Conservation (phyloP, 2,888 invertebrate genomes). For the Noctua janthina region DNA sequence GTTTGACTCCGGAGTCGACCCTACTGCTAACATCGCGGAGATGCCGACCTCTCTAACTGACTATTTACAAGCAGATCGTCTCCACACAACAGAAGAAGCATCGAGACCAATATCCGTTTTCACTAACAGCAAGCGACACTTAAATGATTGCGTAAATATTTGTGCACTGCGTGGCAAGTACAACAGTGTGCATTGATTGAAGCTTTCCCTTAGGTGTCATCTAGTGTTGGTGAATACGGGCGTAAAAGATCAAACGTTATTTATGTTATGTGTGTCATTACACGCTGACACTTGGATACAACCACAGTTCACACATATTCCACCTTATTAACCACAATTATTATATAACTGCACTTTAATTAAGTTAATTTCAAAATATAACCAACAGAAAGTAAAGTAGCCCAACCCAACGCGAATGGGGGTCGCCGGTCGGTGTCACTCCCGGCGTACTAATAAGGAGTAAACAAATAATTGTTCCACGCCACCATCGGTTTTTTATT, state of each 20-base stretch:
- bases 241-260: background rate
- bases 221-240: no score
- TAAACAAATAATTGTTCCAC: slow-evolving; percentile 68
- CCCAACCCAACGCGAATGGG: slow-evolving; percentile 26
- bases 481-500: slow-evolving; percentile 49
- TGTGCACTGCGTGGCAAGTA: background rate
- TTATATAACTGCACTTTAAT: slow-evolving; percentile 15
- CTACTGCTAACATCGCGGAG: background rate
- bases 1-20: background rate
- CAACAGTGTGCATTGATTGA: background rate
- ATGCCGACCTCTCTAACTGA: background rate
- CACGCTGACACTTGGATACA: background rate
- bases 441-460: slow-evolving; percentile 54
- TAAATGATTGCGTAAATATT: background rate
- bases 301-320: slow-evolving; percentile 19
- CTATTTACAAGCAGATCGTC: background rate
- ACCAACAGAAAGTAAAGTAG: slow-evolving; percentile 33
- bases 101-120: background rate
- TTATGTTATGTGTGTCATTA: background rate
- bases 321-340: background rate
- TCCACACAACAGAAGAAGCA: background rate
- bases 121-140: background rate
- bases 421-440: slow-evolving; percentile 31
- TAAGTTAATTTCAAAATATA: slow-evolving; percentile 22
- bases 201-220: background rate